Percentiles rank a stretch among this genome's conserved stretches.
Evolutionary conservation across 2,888 invertebrate genomes (phyloP).

Genomic region (Hypselothyrea guttata): DNA sequence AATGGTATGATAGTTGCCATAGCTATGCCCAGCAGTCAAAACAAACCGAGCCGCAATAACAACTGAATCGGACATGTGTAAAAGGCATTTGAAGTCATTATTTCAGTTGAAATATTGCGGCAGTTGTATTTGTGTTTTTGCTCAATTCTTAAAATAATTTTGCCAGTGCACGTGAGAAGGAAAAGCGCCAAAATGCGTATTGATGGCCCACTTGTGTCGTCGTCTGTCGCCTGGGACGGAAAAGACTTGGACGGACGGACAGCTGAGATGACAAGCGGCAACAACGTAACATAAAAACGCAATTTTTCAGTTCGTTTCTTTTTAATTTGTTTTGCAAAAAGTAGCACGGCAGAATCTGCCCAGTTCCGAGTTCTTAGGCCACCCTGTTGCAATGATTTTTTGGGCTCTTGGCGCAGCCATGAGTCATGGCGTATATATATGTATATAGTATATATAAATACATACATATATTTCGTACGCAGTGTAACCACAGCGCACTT

Average conservation of each 20-base stretch:
- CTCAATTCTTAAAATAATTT: constrained; percentile 80
- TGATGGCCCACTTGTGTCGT: constrained; percentile 50
- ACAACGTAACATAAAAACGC: neutral
- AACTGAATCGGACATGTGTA: constrained; percentile 15
- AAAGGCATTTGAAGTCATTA: constrained; percentile 16
- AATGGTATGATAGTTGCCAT: no score
- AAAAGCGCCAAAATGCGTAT: constrained; percentile 42
- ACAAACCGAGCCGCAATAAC: constrained; percentile 41
- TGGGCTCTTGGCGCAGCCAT: constrained; percentile 46
- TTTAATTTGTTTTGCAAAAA: neutral
- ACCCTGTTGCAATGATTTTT: constrained; percentile 34
- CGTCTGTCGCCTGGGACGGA: constrained; percentile 14
- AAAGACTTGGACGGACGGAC: constrained; percentile 10
- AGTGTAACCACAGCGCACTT: constrained; percentile 31
- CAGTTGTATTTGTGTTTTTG: constrained; percentile 63
- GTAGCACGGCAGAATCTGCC: constrained; percentile 8
- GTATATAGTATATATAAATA: neutral
- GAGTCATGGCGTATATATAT: constrained; percentile 32
- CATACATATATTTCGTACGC: constrained; percentile 2
- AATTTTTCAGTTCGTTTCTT: neutral
- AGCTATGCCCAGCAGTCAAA: constrained; percentile 59
- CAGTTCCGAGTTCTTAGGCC: constrained; percentile 31
- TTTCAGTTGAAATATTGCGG: constrained; percentile 28
- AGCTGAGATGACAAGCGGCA: constrained; percentile 15
- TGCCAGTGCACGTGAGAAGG: constrained; percentile 35